Base-by-base conservation (phyloP, 1,140 invertebrate species). In the Ectropis grisescens region DNA sequence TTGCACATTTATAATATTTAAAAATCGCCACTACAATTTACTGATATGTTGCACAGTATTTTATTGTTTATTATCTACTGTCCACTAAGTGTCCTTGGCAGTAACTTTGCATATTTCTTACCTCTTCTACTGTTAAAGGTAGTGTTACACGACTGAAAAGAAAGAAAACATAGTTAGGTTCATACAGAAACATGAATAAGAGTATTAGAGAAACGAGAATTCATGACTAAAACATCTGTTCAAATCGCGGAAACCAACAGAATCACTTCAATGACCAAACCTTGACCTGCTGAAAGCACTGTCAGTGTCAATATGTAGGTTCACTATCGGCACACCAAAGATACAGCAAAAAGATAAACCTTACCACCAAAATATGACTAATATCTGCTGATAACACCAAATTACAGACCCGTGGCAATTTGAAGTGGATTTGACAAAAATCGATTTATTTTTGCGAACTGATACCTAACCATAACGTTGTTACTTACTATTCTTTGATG, bases 401-500 rank as follows among this genome's bases (percentile, higher is more conserved):
- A 53, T 34, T 33, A 39, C 23, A 27, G 10, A 23, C 10, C 36
- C 35, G 25, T 45, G 30, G 25, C 38, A 47, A 34, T 25, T 43
- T 40, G 13, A 13, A 24, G 14, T 43, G 50, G 23, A 53, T 29
- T 39, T 13, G 30, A 41, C 51, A 64, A 76, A 79, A 72, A 79
- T 80, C 75, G 71, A 80, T 80, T 70, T 53, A 57, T 65, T 62
- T 65, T 59, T 47, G 41, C 57, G 58, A 62, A 39, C 47, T 38
- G 47, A 58, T 44, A 52, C 61, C 60, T 69, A 72, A 79, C 70
- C 70, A 72, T 58, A 43, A 40, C 35, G 38, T 27, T 27, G 44
- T 54, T 65, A 80, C 75, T 80, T 51, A 75, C 75, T 70, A 80
- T 80, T 76, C 75, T 72, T 80, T 80, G 53, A 80, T 80, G 68